Evolutionary conservation across 2,888 invertebrate genomes (phyloP), one percentile per base, ranked within the genome.

Genomic region (Plagiodera versicolora): DNA sequence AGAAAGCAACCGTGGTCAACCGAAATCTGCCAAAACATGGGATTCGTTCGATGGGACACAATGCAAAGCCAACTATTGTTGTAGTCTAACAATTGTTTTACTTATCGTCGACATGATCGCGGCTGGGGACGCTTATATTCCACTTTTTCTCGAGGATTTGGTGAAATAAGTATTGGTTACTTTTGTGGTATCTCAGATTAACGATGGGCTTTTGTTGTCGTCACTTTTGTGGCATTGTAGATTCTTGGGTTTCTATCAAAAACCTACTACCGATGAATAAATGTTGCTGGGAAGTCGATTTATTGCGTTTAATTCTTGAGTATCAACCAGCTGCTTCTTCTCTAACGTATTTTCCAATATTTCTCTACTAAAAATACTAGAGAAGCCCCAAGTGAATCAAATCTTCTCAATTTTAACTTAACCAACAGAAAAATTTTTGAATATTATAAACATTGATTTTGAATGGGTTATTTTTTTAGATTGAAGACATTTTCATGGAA

Each of bases 21-120:
- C 68, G 61, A 71, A 72, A 72, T 71, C 72, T 72, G 72, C 73
- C 74, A 74, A 74, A 74, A 73, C 73, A 73, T 67, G 61, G 61
- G 67, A 73, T 73, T 72, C 71, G 71, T 72, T 69, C 65, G 59
- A 62, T 60, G 61, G 61, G 56, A 66, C 60, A 74, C 73, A 73
- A 73, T 73, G 66, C 64, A 61, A 68, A 65, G 66, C 67, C 66
- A 67, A 69, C 71, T 68, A 72, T 74, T 74, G 73, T 74, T 70
- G 68, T 39, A 39, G 39, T 65, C 60, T 56, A 61, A 68, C 71
- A 67, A 69, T 72, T 72, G 72, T 72, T 67, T 69, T 64, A 68
- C 67, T 70, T 72, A 72, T 72, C 72, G 62, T 56, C 63, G 61
- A 68, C 67, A 66, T 68, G 61, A 72, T 72, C 72, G 60, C 44